phyloP scores from a whole-genome alignment of 2,113 vertebrate genomes.

The Pitta sordida region DNA sequence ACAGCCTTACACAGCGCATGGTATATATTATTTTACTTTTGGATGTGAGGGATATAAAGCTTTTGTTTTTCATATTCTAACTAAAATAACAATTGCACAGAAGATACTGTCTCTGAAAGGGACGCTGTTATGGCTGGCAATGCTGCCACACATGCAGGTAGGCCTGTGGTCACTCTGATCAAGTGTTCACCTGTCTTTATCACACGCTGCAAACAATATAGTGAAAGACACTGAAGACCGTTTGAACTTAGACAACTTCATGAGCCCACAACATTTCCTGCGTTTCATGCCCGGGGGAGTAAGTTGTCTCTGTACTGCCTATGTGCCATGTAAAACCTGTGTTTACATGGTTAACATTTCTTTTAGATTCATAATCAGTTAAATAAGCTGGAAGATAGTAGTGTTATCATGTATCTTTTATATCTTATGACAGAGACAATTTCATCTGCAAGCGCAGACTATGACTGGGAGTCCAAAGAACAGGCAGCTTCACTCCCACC shows the following conservation, averaged over 20 bases:
- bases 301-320: neutral
- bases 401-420: neutral
- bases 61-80: neutral
- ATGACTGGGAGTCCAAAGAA: neutral
- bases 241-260: neutral
- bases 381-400: neutral
- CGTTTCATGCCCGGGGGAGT: neutral
- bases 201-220: neutral
- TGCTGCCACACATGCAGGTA: neutral
- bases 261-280: neutral
- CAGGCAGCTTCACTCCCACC: neutral
- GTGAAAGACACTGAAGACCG: neutral
- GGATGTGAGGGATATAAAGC: neutral
- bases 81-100: neutral
- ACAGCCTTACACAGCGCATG: neutral
- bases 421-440: neutral
- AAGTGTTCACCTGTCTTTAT: neutral
- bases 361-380: neutral
- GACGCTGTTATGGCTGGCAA: neutral
- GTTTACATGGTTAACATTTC: neutral
- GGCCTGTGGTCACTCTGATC: neutral
- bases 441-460: neutral
- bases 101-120: neutral
- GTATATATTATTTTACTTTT: neutral
- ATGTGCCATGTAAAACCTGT: neutral